Conservation (phyloP, 2,888 invertebrate species). For the Laothoe populi region DNA sequence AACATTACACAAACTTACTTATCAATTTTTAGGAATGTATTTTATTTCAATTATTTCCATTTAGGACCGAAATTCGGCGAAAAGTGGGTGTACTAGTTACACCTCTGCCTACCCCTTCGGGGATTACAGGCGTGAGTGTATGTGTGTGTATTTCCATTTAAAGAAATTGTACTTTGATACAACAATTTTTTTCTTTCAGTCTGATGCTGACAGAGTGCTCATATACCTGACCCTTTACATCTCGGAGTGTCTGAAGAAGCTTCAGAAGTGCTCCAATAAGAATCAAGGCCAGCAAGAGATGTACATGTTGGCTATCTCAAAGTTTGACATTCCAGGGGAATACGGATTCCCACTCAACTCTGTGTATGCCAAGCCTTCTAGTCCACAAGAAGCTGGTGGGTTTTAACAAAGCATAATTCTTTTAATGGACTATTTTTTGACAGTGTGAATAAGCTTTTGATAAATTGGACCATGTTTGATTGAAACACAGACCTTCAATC, state of each 20-base stretch:
- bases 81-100: no score
- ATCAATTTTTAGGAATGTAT: no score
- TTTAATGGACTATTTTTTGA: no score
- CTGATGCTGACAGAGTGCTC: conserved; percentile 97
- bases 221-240: conserved; percentile 99
- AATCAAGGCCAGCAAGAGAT: conserved; percentile 97
- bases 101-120: no score
- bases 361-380: conserved; percentile 95
- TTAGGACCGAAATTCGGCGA: no score
- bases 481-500: no score
- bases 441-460: no score
- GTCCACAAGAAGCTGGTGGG: conserved; percentile 91
- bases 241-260: conserved; percentile 97
- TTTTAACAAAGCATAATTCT: conserved; percentile 4
- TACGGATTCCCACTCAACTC: conserved; percentile 97
- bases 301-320: conserved; percentile 97
- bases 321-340: conserved; percentile 98
- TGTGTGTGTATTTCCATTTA: no score
- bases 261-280: conserved; percentile 96
- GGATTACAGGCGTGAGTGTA: no score
- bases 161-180: background rate
- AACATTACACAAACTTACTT: no score
- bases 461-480: no score
- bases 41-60: conserved; percentile 4
- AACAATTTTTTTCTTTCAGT: conserved; percentile 84